These are phyloP conservation scores for Crenichthys baileyi DNA, from an alignment of 2,797 vertebrate species.

Conservation along the genomic window DNA sequence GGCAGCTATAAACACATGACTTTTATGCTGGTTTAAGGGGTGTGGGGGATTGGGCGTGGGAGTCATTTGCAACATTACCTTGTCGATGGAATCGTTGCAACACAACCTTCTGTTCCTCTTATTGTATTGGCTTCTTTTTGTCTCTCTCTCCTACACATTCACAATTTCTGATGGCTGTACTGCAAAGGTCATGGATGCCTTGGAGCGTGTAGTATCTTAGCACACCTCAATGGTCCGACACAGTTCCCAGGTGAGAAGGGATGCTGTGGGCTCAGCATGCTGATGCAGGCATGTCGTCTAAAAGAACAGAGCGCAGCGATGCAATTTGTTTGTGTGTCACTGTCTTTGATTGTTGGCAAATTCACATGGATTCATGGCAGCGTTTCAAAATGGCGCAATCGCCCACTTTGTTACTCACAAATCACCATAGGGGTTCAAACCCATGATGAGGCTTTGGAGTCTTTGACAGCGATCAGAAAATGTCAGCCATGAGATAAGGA, in stretches of 20 bases:
- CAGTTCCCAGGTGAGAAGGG: constrained; percentile 74
- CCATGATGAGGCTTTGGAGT: constrained; percentile 17
- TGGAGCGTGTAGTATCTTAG: constrained; percentile 74
- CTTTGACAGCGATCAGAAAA: constrained; percentile 32
- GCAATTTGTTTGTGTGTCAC: constrained; percentile 71
- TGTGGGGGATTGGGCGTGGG: constrained; percentile 14
- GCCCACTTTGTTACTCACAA: constrained; percentile 15
- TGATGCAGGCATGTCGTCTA: constrained; percentile 71
- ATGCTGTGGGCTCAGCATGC: constrained; percentile 78
- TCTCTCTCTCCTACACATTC: constrained; percentile 12
- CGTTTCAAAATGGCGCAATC: constrained; percentile 25
- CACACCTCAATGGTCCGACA: constrained; percentile 77
- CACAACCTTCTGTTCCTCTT: constrained; percentile 43
- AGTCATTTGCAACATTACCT: constrained; percentile 56
- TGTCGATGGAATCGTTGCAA: constrained; percentile 59
- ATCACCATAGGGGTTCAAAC: constrained; percentile 20
- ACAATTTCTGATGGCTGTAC: constrained; percentile 62
- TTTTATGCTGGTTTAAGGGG: constrained; percentile 42
- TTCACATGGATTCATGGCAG: constrained; percentile 13
- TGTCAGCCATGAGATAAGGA: constrained; percentile 1
- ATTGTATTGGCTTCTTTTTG: constrained; percentile 27
- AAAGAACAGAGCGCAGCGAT: constrained; percentile 58
- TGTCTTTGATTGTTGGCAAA: constrained; percentile 60
- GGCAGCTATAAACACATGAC: constrained; percentile 62
- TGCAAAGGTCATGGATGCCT: constrained; percentile 76